Conservation (phyloP, 2,113 vertebrate genomes). For the Litocranius walleri region DNA sequence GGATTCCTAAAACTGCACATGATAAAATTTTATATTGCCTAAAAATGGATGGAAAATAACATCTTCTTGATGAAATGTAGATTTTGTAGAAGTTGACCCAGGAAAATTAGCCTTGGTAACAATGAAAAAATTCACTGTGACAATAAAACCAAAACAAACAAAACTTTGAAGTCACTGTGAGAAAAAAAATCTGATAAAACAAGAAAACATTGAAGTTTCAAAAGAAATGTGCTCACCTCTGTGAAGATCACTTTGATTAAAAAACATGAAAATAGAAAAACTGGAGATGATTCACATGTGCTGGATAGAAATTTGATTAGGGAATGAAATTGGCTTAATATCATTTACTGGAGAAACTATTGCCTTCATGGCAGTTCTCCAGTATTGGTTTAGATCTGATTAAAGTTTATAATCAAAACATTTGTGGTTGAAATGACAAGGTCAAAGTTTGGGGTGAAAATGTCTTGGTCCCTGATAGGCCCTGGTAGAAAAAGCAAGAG, state of each 20-base stretch:
- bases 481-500: background rate
- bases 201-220: background rate
- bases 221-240: background rate
- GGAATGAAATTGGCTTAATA: constrained; percentile 26
- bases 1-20: background rate
- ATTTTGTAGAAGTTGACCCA: background rate
- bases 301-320: constrained; percentile 21
- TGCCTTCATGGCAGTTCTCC: background rate
- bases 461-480: background rate
- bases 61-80: background rate
- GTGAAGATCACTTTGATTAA: background rate
- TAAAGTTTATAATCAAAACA: background rate
- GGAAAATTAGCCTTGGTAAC: background rate
- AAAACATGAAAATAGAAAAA: constrained; percentile 27
- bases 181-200: background rate
- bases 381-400: constrained; percentile 8
- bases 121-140: background rate
- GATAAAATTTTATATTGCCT: background rate
- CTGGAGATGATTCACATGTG: background rate
- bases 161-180: background rate
- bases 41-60: background rate
- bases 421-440: background rate
- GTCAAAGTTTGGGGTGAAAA: background rate
- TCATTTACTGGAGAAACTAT: background rate
- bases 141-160: background rate